Percentiles rank a stretch among this genome's conserved stretches.
Evolutionary conservation across 2,113 vertebrate species (phyloP).

Genomic region (Lycocorax pyrrhopterus): DNA sequence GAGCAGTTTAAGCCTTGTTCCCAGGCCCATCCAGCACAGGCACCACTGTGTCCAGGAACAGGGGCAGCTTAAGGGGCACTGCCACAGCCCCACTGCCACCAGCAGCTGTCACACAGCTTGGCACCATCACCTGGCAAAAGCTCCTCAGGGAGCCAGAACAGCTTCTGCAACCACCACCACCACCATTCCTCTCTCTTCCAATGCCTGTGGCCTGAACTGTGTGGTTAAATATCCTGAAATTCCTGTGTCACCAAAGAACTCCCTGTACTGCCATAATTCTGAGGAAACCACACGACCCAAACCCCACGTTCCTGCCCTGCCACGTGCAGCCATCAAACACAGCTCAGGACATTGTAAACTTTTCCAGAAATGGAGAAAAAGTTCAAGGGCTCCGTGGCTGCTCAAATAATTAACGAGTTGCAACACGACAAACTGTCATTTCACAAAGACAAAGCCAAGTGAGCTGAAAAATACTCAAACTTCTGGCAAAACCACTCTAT

Average conservation of each 20-base stretch:
- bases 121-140: too few relatives aligned
- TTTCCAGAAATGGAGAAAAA: slow-evolving; percentile 12
- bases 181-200: neutral
- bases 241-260: neutral
- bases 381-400: neutral
- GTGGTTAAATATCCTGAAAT: neutral
- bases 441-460: neutral
- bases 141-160: neutral
- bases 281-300: neutral
- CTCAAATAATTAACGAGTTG: neutral
- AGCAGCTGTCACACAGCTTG: neutral
- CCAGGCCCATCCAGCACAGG: neutral
- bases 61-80: too few relatives aligned
- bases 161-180: neutral
- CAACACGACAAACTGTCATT: neutral
- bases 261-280: accelerated
- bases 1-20: neutral
- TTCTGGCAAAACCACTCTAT: neutral
- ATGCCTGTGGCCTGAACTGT: accelerated
- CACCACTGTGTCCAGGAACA: neutral
- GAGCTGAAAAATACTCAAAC: neutral
- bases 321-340: neutral
- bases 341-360: neutral
- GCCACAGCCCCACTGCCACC: neutral
- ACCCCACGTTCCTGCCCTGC: neutral